Evolutionary conservation across 2,113 vertebrate species (phyloP).

Genomic region (Tapirus terrestris): DNA sequence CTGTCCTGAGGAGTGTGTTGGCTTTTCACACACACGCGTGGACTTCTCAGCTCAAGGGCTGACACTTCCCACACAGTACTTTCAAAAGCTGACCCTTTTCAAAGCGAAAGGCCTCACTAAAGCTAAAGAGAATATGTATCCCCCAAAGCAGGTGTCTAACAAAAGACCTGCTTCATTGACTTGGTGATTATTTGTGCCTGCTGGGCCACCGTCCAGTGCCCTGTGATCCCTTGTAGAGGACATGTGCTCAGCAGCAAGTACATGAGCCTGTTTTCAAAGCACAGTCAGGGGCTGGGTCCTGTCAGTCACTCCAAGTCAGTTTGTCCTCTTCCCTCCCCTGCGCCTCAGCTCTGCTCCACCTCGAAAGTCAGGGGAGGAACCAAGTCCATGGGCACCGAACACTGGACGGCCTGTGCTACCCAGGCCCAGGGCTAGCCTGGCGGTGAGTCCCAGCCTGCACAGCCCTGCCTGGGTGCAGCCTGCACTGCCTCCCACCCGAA

Average conservation of each 20-base stretch:
- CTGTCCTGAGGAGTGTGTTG: not conserved
- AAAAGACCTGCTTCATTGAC: not conserved
- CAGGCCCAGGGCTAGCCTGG: not conserved
- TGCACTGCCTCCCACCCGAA: too few relatives aligned
- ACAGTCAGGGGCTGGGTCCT: too few relatives aligned
- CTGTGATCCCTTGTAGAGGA: not conserved
- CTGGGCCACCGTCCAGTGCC: not conserved
- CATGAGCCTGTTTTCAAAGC: not conserved
- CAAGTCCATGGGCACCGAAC: not conserved
- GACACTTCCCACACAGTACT: not conserved
- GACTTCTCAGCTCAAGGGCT: not conserved
- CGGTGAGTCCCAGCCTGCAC: not conserved
- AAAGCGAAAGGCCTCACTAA: not conserved
- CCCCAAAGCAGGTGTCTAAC: not conserved
- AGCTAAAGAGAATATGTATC: not conserved
- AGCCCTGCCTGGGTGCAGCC: not conserved
- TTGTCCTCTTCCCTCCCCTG: too few relatives aligned
- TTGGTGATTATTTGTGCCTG: not conserved
- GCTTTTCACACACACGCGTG: fast-evolving
- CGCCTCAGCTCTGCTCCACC: too few relatives aligned
- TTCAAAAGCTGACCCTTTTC: not conserved
- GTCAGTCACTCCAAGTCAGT: not conserved
- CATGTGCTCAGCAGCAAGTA: not conserved
- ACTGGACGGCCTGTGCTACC: not conserved
- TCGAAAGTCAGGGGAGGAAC: not conserved